Evolutionary conservation across 2,888 invertebrate species (phyloP).

Genomic region (Lymantria dispar): DNA sequence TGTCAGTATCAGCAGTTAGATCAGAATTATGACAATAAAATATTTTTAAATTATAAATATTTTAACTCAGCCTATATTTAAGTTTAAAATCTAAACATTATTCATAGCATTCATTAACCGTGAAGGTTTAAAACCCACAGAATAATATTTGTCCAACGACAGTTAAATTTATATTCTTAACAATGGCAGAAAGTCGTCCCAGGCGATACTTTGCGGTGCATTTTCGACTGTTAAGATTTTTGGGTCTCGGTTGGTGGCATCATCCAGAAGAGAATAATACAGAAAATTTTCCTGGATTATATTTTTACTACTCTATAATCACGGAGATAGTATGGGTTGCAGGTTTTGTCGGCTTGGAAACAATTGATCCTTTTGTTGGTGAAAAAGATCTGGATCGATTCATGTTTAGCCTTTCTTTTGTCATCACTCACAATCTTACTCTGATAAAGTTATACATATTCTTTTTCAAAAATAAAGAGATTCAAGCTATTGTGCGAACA

Average conservation of each 20-base stretch:
- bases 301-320: constrained; percentile 63
- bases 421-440: constrained; percentile 72
- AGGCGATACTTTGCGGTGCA: constrained; percentile 62
- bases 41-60: not conserved
- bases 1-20: no score
- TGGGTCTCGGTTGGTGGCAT: constrained; percentile 77
- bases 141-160: constrained; percentile 9
- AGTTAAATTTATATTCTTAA: constrained; percentile 3
- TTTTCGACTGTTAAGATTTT: constrained; percentile 57
- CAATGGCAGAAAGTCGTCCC: constrained; percentile 43
- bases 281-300: constrained; percentile 62
- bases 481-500: constrained; percentile 65
- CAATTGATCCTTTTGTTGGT: constrained; percentile 73
- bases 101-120: constrained; percentile 9
- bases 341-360: constrained; percentile 72
- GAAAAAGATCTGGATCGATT: constrained; percentile 71
- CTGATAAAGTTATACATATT: constrained; percentile 70
- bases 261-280: constrained; percentile 64
- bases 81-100: constrained; percentile 2
- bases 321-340: constrained; percentile 69
- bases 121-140: not conserved
- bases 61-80: constrained; percentile 22
- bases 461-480: constrained; percentile 63
- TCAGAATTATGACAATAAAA: no score
- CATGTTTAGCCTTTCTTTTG: constrained; percentile 76